Evolutionary conservation across 2,888 invertebrate species (phyloP), one percentile per base, ranked within the genome.

Genomic region (Hypomecis punctinalis): DNA sequence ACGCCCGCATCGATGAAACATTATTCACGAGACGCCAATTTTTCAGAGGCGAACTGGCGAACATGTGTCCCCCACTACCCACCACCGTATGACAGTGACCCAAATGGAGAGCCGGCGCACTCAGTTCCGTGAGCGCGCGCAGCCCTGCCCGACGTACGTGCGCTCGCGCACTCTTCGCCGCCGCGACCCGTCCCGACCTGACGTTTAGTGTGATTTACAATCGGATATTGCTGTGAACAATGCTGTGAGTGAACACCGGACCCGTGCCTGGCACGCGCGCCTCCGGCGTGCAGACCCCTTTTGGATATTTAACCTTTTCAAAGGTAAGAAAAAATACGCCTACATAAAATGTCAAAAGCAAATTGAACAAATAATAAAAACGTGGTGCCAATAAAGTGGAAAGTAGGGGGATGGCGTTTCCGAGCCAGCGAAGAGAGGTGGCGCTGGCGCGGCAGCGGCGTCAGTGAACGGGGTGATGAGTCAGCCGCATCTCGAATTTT

Each of bases 71-170:
- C 89, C 90, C 85, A 88, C 92, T 87, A 89, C 89, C 87, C 87
- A 83, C 90, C 89, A 89, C 88, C 77, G 84, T 81, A 86, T 91
- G 92, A 91, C 91, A 93, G 92, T 91, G 92, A 91, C 91, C 91
- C 89, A 91, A 91, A 91, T 91, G 90, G 90, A 83, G 85, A 90
- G 90, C 89, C 86, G 83, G 87, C 91, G 91, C 90, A 90, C 81
- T 91, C 89, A 89, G 91, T 91, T 89, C 91, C 90, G 92, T 86
- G 89, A 90, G 89, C 83, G 86, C 85, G 83, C 86, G 86, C 82
- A 79, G 75, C 78, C 73, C 71, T 69, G 76, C 69, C 71, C 71
- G 81, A 84, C 85, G 87, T 80, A 67, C 69, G 64, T 65, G 77
- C 73, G 75, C 76, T 66, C 72, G 76, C 72, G 74, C 64, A 63